phyloP scores from a whole-genome alignment of 2,113 vertebrate species.

The Pardalotus punctatus region DNA sequence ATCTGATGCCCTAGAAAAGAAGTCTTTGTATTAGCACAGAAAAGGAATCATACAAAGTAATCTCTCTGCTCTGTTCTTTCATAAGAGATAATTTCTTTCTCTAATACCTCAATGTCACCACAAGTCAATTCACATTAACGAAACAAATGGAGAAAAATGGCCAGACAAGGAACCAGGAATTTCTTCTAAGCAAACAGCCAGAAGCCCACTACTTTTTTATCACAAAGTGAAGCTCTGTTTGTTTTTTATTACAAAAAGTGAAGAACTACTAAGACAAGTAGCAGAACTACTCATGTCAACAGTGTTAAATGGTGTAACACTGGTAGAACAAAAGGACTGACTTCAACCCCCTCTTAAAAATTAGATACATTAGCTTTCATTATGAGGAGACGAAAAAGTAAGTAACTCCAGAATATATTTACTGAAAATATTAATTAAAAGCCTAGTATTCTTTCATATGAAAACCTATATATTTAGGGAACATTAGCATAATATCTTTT shows the following conservation, averaged over 20 bases:
- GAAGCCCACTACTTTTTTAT: neutral
- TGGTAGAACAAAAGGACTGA: neutral
- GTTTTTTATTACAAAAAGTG: neutral
- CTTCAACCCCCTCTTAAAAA: neutral
- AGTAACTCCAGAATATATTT: neutral
- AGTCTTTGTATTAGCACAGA: neutral
- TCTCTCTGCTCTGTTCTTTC: neutral
- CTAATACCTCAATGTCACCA: constrained; percentile 26
- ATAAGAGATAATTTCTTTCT: constrained; percentile 21
- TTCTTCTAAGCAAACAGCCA: neutral
- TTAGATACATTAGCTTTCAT: neutral
- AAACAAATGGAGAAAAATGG: neutral
- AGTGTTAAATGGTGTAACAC: neutral
- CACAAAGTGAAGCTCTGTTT: neutral
- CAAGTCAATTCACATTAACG: constrained; percentile 43
- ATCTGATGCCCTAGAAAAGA: neutral
- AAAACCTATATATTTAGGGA: neutral
- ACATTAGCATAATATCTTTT: constrained; percentile 3
- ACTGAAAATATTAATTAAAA: constrained; percentile 21
- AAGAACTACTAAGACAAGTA: neutral
- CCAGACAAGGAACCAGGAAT: neutral
- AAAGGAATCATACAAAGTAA: constrained; percentile 6
- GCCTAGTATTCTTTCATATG: neutral
- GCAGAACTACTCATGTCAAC: neutral
- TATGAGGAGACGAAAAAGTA: neutral